Evolutionary conservation across 2,113 vertebrate genomes (phyloP).

Genomic region (Rhineura floridana): DNA sequence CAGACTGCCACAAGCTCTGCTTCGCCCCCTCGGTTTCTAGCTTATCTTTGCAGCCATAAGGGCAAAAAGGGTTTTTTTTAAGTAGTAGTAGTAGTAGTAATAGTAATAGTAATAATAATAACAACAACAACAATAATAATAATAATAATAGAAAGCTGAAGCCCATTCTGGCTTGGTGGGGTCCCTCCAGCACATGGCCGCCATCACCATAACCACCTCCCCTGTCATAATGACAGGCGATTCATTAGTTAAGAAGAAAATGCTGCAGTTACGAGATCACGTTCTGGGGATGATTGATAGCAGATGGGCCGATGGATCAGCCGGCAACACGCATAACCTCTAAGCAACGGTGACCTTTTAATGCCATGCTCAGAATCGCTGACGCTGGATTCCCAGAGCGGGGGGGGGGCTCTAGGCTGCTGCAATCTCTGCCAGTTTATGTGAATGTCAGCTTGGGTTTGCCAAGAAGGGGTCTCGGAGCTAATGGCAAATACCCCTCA

Average conservation of each 20-base stretch:
- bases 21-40: not conserved
- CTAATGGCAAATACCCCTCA: too few relatives aligned
- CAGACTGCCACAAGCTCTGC: not conserved
- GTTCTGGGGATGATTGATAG: not conserved
- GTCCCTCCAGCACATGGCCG: not conserved
- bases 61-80: not conserved
- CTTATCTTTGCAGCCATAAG: not conserved
- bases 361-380: not conserved
- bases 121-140: not conserved
- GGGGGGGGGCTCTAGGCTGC: not conserved
- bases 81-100: not conserved
- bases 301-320: not conserved
- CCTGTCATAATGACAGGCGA: not conserved
- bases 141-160: not conserved
- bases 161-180: too few relatives aligned
- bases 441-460: not conserved
- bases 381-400: not conserved
- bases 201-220: not conserved
- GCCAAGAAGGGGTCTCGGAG: not conserved
- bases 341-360: constrained; percentile 5
- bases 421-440: not conserved
- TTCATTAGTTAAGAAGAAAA: not conserved
- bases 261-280: not conserved
- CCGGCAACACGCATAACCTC: not conserved
- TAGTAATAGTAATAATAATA: not conserved